Percentiles rank a stretch among this genome's conserved stretches.
Evolutionary conservation across 2,888 invertebrate species (phyloP).

Genomic region (Erebia epiphron): DNA sequence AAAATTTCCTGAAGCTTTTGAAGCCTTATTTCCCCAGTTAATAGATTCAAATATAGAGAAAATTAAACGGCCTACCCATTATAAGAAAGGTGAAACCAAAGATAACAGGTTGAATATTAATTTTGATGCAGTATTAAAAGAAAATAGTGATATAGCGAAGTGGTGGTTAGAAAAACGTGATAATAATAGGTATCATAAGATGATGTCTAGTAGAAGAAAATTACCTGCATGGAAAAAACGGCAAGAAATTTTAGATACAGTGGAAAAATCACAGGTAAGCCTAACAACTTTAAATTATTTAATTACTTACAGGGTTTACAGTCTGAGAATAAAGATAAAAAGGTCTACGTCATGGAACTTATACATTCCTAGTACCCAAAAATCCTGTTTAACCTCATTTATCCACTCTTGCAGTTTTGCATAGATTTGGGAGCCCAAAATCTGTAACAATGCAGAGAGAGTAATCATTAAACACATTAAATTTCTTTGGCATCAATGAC

Average conservation of each 20-base stretch:
- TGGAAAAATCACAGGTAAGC: conserved; percentile 84
- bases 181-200: conserved; percentile 85
- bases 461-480: too few relatives aligned
- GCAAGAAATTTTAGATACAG: conserved; percentile 85
- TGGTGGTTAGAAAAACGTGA: conserved; percentile 84
- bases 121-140: conserved; percentile 79
- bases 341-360: too few relatives aligned
- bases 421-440: too few relatives aligned
- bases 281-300: background rate
- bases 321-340: background rate
- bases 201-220: conserved; percentile 84
- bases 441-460: too few relatives aligned
- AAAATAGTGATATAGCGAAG: conserved; percentile 85
- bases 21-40: conserved; percentile 84
- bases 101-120: conserved; percentile 77
- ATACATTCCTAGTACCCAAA: too few relatives aligned
- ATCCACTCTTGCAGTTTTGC: too few relatives aligned
- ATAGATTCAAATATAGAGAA: conserved; percentile 58
- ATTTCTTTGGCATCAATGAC: too few relatives aligned
- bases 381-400: too few relatives aligned
- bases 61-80: conserved; percentile 82
- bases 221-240: conserved; percentile 89
- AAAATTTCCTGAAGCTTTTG: conserved; percentile 78
- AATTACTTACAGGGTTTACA: too few relatives aligned
- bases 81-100: conserved; percentile 84